Evolutionary conservation across 2,113 vertebrate species (phyloP).

Genomic region (Elephas maximus): DNA sequence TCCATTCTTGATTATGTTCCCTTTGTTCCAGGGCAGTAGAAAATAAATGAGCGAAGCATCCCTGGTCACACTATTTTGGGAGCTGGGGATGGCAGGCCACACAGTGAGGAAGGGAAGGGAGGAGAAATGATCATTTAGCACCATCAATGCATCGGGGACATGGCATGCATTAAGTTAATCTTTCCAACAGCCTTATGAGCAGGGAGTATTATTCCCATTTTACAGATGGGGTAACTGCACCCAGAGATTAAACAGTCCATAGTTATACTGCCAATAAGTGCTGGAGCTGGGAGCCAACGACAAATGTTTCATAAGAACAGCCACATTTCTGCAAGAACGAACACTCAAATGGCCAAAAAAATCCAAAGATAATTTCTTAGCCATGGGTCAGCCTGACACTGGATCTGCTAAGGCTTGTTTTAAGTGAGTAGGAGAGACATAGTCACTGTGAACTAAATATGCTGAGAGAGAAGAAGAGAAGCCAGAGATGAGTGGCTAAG

Average conservation of each 20-base stretch:
- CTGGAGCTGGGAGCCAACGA: not conserved
- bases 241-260: not conserved
- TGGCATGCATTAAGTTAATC: not conserved
- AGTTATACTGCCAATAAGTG: not conserved
- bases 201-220: not conserved
- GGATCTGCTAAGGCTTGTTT: not conserved
- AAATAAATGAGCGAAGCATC: slow-evolving; percentile 70
- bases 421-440: not conserved
- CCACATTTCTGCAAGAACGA: not conserved
- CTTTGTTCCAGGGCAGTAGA: slow-evolving; percentile 83
- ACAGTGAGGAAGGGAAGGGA: not conserved
- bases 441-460: not conserved
- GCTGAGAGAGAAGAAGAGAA: not conserved
- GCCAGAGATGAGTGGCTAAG: not conserved
- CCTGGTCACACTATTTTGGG: slow-evolving; percentile 70
- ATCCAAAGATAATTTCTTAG: not conserved
- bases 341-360: not conserved
- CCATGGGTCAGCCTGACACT: not conserved
- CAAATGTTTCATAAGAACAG: not conserved
- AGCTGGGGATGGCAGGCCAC: not conserved
- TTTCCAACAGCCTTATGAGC: too few relatives aligned
- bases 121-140: not conserved
- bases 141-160: not conserved
- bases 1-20: slow-evolving; percentile 83
- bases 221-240: not conserved